Conservation (phyloP, 2,113 vertebrate genomes). For the Pterophyllum scalare region DNA sequence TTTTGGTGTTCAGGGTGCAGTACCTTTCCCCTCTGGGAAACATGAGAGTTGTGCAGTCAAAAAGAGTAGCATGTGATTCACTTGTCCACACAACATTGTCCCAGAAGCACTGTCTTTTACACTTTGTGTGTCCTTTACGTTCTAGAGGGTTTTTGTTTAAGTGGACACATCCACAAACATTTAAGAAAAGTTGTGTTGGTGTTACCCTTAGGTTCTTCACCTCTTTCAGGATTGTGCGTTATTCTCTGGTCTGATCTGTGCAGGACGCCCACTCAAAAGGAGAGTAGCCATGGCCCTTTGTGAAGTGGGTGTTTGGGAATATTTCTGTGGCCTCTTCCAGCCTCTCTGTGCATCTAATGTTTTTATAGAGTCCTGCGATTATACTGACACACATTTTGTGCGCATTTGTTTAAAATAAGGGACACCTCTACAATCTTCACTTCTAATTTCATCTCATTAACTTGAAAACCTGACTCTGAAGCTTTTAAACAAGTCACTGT, state of each 20-base stretch:
- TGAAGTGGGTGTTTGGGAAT: neutral
- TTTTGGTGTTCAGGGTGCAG: no score
- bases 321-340: no score
- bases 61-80: neutral
- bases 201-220: neutral
- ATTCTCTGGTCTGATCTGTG: no score
- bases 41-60: neutral
- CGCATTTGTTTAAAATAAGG: neutral
- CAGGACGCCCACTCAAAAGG: neutral
- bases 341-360: neutral
- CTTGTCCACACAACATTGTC: neutral
- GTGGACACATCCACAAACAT: accelerated
- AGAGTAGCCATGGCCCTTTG: neutral
- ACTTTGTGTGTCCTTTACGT: neutral
- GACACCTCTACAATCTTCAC: neutral
- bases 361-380: no score
- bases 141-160: neutral
- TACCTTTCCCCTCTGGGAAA: neutral
- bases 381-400: no score
- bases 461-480: neutral
- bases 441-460: neutral
- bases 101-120: neutral
- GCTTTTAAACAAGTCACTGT: neutral
- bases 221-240: neutral
- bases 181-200: neutral